Conservation (phyloP, 2,113 vertebrate genomes). For the Epinephelus moara region DNA sequence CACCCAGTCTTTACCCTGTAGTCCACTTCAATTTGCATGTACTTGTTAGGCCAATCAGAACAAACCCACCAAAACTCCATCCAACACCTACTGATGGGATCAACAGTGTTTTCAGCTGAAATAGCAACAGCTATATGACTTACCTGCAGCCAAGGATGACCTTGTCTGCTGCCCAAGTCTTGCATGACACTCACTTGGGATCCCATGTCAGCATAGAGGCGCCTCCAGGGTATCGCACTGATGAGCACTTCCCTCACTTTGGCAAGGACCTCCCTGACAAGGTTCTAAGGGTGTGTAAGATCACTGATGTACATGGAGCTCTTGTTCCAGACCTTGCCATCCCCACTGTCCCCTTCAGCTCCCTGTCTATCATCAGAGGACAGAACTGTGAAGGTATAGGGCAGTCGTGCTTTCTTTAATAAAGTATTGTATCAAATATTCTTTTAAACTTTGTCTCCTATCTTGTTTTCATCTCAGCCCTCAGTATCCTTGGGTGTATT, state of each 20-base stretch:
- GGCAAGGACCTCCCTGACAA: constrained; percentile 16
- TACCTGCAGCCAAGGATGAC: constrained; percentile 52
- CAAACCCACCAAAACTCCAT: constrained; percentile 2
- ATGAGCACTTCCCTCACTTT: constrained; percentile 27
- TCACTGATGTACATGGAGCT: neutral
- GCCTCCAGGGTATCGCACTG: constrained; percentile 18
- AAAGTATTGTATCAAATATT: no score
- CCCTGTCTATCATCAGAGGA: constrained; percentile 21
- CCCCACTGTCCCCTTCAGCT: neutral
- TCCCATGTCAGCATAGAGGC: neutral
- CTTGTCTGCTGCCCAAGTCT: constrained; percentile 42
- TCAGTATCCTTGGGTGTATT: neutral
- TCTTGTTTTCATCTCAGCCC: no score
- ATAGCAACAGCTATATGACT: constrained; percentile 27
- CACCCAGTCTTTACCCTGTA: neutral
- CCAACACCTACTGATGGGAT: constrained; percentile 29
- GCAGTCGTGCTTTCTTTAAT: no score
- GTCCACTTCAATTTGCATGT: neutral
- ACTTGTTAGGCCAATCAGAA: constrained; percentile 8
- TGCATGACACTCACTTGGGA: constrained; percentile 20
- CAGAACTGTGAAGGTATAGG: neutral
- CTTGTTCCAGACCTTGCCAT: neutral
- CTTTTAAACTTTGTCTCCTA: no score
- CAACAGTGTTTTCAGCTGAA: constrained; percentile 32
- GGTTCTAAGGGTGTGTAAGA: neutral